These are phyloP conservation scores for Petrolisthes cinctipes DNA, from an alignment of 2,888 invertebrate species.

Conservation along the genomic window DNA sequence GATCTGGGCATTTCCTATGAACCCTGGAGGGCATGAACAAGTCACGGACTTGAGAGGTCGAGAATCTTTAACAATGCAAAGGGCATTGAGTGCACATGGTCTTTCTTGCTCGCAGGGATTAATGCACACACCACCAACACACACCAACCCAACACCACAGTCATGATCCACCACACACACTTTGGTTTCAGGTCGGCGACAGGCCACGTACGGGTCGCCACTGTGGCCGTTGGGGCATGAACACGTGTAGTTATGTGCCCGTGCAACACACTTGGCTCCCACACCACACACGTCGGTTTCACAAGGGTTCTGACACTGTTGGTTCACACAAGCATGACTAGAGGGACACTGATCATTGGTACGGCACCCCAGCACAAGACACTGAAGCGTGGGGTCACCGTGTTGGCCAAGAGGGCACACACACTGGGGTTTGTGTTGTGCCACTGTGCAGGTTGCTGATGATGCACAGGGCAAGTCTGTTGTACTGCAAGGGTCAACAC, in stretches of 20 bases:
- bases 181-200: conserved; percentile 63
- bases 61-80: conserved; percentile 87
- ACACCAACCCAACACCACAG: conserved; percentile 76
- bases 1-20: conserved; percentile 83
- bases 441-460: conserved; percentile 72
- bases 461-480: conserved; percentile 77
- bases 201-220: conserved; percentile 67
- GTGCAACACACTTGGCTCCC: conserved; percentile 80
- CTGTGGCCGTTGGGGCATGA: conserved; percentile 68
- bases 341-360: conserved; percentile 81
- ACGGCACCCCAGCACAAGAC: conserved; percentile 67
- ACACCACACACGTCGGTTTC: conserved; percentile 73
- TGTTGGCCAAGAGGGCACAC: conserved; percentile 83
- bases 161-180: conserved; percentile 54
- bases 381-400: conserved; percentile 72
- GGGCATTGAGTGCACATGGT: conserved; percentile 72
- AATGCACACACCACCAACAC: conserved; percentile 82
- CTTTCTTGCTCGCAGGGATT: conserved; percentile 77
- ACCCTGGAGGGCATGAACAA: conserved; percentile 82
- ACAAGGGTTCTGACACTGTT: conserved; percentile 84
- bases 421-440: conserved; percentile 77
- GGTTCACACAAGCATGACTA: conserved; percentile 76
- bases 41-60: conserved; percentile 88
- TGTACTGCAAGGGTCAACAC: conserved; percentile 86
- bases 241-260: conserved; percentile 70